These are phyloP conservation scores for Acanthosepion esculentum DNA, from an alignment of 2,888 invertebrate genomes.

Conservation along the genomic window DNA sequence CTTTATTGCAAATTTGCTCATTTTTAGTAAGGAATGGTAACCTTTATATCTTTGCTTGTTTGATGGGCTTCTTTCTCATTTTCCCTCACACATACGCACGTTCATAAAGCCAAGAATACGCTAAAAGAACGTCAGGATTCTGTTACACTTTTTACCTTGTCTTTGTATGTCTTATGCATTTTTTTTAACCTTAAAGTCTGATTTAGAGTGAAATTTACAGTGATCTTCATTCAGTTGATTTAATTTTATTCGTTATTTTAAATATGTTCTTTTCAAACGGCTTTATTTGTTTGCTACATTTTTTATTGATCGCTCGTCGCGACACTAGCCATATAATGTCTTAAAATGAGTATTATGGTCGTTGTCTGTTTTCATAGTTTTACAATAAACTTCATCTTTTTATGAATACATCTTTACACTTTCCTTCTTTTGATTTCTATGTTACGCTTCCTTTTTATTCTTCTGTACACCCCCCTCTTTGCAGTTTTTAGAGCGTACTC, in stretches of 20 bases:
- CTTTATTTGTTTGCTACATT: not conserved
- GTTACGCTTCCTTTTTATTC: not conserved
- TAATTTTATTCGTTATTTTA: not conserved
- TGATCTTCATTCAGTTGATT: not conserved
- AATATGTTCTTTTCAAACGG: not conserved
- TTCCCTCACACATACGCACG: not conserved
- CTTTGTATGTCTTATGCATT: not conserved
- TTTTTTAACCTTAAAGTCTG: not conserved
- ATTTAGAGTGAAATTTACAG: not conserved
- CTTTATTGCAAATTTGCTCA: no score
- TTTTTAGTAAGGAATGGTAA: no score
- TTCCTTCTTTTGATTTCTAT: constrained; percentile 2
- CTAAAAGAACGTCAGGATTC: no score
- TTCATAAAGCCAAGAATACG: no score
- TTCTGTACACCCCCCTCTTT: not conserved
- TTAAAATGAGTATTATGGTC: not conserved
- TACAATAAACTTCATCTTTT: constrained; percentile 22
- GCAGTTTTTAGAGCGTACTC: not conserved
- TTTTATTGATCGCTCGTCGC: not conserved
- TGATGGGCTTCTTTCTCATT: not conserved
- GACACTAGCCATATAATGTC: not conserved
- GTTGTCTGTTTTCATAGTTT: not conserved
- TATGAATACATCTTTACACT: constrained; percentile 23
- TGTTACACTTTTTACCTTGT: not conserved
- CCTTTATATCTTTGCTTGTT: no score